Conservation (phyloP, 1,140 invertebrate species). For the Panagrolaimus sp. region DNA sequence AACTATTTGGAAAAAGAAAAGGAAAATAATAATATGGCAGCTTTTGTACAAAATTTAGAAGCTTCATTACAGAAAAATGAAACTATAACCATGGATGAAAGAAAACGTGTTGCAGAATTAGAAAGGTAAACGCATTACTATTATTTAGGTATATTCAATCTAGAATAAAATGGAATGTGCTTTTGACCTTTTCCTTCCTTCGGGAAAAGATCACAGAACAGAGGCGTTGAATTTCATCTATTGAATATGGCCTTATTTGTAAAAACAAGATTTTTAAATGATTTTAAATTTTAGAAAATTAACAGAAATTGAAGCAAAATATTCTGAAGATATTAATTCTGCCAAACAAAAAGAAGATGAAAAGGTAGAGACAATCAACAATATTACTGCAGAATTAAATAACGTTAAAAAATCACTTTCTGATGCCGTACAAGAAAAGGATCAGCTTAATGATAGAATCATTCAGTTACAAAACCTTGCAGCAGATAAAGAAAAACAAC, state of each 20-base stretch:
- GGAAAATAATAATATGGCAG: slow-evolving; percentile 9
- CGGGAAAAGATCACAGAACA: too few relatives aligned
- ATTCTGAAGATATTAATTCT: too few relatives aligned
- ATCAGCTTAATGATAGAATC: not conserved
- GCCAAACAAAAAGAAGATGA: too few relatives aligned
- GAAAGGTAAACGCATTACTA: too few relatives aligned
- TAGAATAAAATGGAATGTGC: too few relatives aligned
- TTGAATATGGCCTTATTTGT: too few relatives aligned
- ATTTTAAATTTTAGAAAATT: not conserved
- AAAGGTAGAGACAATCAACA: too few relatives aligned
- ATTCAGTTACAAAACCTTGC: not conserved
- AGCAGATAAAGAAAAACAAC: not conserved
- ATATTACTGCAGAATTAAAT: not conserved
- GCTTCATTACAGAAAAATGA: not conserved
- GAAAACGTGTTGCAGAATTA: not conserved
- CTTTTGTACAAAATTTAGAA: slow-evolving; percentile 12
- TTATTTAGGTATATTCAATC: too few relatives aligned
- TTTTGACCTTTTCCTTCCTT: too few relatives aligned
- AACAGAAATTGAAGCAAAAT: not conserved
- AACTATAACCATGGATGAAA: slow-evolving; percentile 22
- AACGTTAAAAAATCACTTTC: not conserved
- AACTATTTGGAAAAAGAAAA: slow-evolving; percentile 24
- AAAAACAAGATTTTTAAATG: too few relatives aligned
- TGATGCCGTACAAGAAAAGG: not conserved
- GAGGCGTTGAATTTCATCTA: too few relatives aligned